Percentiles rank a stretch among this genome's conserved stretches.
Conservation (phyloP, 2,797 vertebrate species). For the Argyrosomus regius region DNA sequence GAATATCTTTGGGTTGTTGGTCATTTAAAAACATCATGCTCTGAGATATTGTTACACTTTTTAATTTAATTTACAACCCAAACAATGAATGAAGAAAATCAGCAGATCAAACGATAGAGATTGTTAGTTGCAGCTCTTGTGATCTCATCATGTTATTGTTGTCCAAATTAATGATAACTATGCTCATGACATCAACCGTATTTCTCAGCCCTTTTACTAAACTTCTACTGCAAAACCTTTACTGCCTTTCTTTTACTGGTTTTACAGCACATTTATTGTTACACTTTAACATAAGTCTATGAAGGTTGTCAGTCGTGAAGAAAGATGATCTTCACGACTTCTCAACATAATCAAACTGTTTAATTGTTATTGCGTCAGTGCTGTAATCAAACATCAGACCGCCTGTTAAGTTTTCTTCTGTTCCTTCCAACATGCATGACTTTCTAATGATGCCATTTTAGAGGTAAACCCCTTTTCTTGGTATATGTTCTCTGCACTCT, state of each 20-base stretch:
- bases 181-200: no score
- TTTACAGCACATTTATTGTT: background rate
- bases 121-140: no score
- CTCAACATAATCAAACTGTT: background rate
- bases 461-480: conserved; percentile 59
- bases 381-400: conserved; percentile 19
- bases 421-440: conserved; percentile 54
- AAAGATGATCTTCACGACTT: no score
- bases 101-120: no score
- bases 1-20: background rate
- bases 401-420: conserved; percentile 20
- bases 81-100: no score
- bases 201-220: background rate
- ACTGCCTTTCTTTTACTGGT: background rate
- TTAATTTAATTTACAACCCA: no score
- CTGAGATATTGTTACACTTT: no score
- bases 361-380: conserved; percentile 4
- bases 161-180: background rate
- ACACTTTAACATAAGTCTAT: background rate
- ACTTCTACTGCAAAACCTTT: background rate
- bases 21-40: background rate
- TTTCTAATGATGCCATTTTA: conserved; percentile 57
- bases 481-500: background rate
- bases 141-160: background rate
- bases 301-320: no score